Conservation (phyloP, 2,113 vertebrate genomes). For the Eudyptes chrysolophus region DNA sequence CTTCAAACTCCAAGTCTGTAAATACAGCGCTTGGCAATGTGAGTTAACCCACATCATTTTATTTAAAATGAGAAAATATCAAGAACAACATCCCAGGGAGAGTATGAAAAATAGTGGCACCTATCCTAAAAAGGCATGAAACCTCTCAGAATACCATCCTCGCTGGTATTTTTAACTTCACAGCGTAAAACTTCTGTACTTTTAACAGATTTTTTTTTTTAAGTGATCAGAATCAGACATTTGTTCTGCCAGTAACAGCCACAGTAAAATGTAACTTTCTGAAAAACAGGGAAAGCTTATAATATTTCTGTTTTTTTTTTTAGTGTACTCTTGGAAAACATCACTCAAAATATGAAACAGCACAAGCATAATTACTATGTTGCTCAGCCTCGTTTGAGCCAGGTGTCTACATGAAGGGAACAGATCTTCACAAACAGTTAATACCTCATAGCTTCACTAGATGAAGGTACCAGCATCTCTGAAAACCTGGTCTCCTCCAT, state of each 20-base stretch:
- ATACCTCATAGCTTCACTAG: neutral
- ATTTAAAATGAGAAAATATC: neutral
- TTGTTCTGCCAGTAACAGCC: neutral
- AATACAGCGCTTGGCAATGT: neutral
- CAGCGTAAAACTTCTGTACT: neutral
- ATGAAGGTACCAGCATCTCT: neutral
- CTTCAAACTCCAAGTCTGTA: neutral
- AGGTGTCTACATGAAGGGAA: neutral
- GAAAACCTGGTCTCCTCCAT: neutral
- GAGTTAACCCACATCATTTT: neutral
- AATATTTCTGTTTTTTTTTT: neutral
- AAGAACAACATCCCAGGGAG: neutral
- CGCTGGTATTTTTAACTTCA: neutral
- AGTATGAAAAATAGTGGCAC: neutral
- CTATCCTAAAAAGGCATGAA: neutral
- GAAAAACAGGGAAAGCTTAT: neutral
- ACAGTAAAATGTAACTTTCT: neutral
- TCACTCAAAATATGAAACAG: neutral
- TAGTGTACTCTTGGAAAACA: neutral
- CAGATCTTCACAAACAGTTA: neutral
- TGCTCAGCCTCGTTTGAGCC: neutral
- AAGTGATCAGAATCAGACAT: neutral
- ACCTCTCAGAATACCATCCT: neutral
- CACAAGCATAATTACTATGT: neutral
- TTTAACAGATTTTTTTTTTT: neutral